These are phyloP conservation scores for Drosophila repletoides DNA, from an alignment of 1,140 invertebrate species.

Conservation along the genomic window DNA sequence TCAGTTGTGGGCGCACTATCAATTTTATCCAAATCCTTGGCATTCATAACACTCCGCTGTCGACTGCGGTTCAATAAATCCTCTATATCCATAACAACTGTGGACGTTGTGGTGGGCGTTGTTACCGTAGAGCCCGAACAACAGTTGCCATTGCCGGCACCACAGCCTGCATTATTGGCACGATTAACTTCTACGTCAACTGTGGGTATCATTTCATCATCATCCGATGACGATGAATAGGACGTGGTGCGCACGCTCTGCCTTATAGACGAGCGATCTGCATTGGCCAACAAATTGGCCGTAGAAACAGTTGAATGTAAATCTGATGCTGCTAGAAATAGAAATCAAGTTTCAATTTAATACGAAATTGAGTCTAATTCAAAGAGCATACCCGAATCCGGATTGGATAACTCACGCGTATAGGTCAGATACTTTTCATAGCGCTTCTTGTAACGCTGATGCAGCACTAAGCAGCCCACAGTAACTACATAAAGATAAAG, in stretches of 20 bases:
- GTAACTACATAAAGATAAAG: slow-evolving; percentile 84
- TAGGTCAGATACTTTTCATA: slow-evolving; percentile 83
- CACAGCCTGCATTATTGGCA: slow-evolving; percentile 62
- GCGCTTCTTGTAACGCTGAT: slow-evolving; percentile 87
- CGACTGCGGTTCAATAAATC: slow-evolving; percentile 84
- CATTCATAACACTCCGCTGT: slow-evolving; percentile 31
- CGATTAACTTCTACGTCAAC: slow-evolving; percentile 35
- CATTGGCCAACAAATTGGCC: slow-evolving; percentile 66
- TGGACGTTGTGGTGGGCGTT: slow-evolving; percentile 70
- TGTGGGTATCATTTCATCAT: slow-evolving; percentile 82
- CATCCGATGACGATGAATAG: slow-evolving; percentile 75
- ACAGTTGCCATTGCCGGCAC: slow-evolving; percentile 57
- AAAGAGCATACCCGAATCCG: slow-evolving; percentile 71
- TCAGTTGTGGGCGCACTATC: slow-evolving; percentile 41
- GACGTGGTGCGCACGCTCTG: slow-evolving; percentile 66
- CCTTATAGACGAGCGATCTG: slow-evolving; percentile 49
- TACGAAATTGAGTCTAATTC: neutral
- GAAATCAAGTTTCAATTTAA: neutral
- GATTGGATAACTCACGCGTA: slow-evolving; percentile 75
- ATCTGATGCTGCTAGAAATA: slow-evolving; percentile 49
- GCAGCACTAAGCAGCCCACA: slow-evolving; percentile 88
- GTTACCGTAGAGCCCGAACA: slow-evolving; percentile 58
- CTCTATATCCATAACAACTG: slow-evolving; percentile 87
- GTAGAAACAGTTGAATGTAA: slow-evolving; percentile 76
- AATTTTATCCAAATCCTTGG: slow-evolving; percentile 56